These are phyloP conservation scores for Barbus barbus DNA, from an alignment of 2,113 vertebrate genomes.

Conservation along the genomic window DNA sequence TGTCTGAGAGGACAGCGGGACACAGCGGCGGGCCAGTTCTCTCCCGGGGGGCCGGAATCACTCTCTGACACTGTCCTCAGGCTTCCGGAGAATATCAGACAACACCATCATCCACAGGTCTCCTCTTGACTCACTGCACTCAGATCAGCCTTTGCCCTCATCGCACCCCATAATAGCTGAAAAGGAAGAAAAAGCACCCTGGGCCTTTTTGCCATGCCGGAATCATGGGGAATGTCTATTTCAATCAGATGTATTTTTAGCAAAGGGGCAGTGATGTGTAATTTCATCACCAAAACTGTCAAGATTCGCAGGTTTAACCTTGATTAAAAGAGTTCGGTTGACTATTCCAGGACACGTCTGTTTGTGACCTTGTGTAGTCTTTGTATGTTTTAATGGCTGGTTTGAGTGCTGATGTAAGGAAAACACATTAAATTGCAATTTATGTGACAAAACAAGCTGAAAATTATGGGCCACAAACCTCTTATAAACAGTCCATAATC, in stretches of 20 bases:
- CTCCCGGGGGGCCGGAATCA: constrained; percentile 66
- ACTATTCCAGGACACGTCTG: neutral
- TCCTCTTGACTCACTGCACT: constrained; percentile 27
- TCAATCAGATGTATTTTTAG: constrained; percentile 39
- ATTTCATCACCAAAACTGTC: constrained; percentile 26
- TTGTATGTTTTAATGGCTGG: neutral
- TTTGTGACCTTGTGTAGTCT: constrained; percentile 19
- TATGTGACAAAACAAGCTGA: constrained; percentile 6
- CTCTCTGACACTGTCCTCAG: constrained; percentile 48
- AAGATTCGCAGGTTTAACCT: constrained; percentile 30
- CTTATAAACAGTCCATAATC: constrained; percentile 3
- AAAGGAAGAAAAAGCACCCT: constrained; percentile 36
- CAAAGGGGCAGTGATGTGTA: neutral
- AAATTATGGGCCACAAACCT: neutral
- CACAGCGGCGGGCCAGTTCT: constrained; percentile 55
- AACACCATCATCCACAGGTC: constrained; percentile 35
- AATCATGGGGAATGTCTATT: constrained; percentile 28
- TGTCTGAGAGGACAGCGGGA: constrained; percentile 77
- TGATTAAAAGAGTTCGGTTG: neutral
- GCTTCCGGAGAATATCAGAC: constrained; percentile 28
- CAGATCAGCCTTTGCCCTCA: constrained; percentile 59
- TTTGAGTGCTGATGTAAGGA: neutral
- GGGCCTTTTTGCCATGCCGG: neutral
- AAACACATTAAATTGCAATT: constrained; percentile 28
- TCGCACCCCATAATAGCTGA: constrained; percentile 32